These are phyloP conservation scores for Bellardia bayeri DNA, from an alignment of 2,888 invertebrate species.

Conservation along the genomic window DNA sequence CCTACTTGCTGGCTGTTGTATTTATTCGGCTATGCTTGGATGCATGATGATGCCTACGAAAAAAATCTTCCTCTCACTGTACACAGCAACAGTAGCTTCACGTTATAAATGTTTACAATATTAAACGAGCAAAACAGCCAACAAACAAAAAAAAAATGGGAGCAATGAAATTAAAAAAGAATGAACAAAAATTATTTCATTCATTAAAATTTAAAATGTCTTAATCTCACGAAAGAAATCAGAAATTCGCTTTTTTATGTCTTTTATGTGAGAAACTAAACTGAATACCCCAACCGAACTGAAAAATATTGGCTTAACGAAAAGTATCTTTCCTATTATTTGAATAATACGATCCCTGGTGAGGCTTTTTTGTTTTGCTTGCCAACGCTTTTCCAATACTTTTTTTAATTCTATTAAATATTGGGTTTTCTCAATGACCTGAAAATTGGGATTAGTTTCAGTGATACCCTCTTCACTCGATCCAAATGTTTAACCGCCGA, in stretches of 20 bases:
- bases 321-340: conserved; percentile 38
- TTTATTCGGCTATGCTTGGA: conserved; percentile 49
- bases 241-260: conserved; percentile 51
- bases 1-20: not conserved
- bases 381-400: too few relatives aligned
- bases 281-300: not conserved
- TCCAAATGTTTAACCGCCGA: too few relatives aligned
- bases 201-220: conserved; percentile 77
- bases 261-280: conserved; percentile 33
- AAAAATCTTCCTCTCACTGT: conserved; percentile 20
- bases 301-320: conserved; percentile 47
- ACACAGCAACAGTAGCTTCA: conserved; percentile 59
- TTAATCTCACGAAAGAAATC: conserved; percentile 76
- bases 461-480: too few relatives aligned
- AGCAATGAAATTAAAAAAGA: conserved; percentile 63
- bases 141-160: conserved; percentile 32
- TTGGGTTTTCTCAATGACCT: too few relatives aligned
- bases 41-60: conserved; percentile 56
- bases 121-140: conserved; percentile 32
- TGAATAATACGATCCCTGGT: not conserved
- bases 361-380: not conserved
- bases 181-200: conserved; percentile 75
- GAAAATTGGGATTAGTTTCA: too few relatives aligned
- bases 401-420: too few relatives aligned
- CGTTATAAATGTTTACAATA: conserved; percentile 63